Percentiles rank a stretch among this genome's conserved stretches.
These are phyloP conservation scores for Asobara japonica DNA, from an alignment of 1,140 invertebrate species.

Conservation along the genomic window DNA sequence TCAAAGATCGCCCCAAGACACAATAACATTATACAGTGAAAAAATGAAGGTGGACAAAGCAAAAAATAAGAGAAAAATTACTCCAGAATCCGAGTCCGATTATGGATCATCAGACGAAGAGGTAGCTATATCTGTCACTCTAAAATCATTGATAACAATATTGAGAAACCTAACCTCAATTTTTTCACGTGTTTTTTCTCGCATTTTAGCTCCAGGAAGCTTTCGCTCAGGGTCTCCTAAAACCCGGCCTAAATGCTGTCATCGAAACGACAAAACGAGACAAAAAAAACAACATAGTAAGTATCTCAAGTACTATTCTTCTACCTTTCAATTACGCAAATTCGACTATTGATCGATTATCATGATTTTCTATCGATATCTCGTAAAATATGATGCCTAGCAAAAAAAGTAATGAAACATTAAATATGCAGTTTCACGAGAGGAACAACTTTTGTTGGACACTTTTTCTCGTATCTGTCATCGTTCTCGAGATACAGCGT, in stretches of 20 bases:
- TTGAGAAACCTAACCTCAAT: conserved; percentile 25
- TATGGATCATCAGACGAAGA: conserved; percentile 62
- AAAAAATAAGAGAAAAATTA: not conserved
- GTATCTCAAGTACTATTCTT: no score
- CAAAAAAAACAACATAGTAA: conserved; percentile 75
- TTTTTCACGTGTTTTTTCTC: conserved; percentile 18
- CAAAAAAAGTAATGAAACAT: no score
- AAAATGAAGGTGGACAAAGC: not conserved
- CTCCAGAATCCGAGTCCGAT: conserved; percentile 56
- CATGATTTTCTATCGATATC: no score
- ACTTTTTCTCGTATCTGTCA: no score
- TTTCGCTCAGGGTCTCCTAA: conserved; percentile 80
- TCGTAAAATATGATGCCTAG: no score
- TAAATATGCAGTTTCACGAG: no score
- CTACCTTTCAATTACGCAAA: conserved; percentile 13
- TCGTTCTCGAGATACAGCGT: no score
- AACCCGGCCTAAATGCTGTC: conserved; percentile 83
- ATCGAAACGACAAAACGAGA: conserved; percentile 70
- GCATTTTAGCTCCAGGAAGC: conserved; percentile 81
- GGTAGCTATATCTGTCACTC: conserved; percentile 49
- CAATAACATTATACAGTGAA: not conserved
- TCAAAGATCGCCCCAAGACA: not conserved
- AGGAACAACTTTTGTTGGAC: no score
- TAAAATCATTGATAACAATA: conserved; percentile 17
- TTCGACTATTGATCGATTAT: no score